phyloP scores from a whole-genome alignment of 2,797 vertebrate species.

The Gallinago nigripennis region DNA sequence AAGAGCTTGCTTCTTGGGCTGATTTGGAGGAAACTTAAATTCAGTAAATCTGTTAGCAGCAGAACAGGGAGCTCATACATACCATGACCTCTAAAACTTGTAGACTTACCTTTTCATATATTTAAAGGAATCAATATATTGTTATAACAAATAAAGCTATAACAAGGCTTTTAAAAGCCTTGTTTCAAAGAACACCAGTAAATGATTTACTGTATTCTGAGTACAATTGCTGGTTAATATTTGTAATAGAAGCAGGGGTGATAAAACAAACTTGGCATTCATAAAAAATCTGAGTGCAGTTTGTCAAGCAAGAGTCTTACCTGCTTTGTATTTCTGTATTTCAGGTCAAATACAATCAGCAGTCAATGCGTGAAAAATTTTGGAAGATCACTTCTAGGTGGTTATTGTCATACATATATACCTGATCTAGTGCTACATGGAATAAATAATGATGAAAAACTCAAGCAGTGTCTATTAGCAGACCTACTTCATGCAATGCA shows the following conservation, averaged over 20 bases:
- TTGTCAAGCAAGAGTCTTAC: neutral
- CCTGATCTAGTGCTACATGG: slow-evolving; percentile 88
- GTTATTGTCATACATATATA: slow-evolving; percentile 85
- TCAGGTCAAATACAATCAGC: slow-evolving; percentile 80
- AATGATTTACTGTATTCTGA: neutral
- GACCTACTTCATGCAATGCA: slow-evolving; percentile 84
- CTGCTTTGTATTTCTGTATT: slow-evolving; percentile 36
- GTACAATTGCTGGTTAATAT: neutral
- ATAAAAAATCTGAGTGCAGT: neutral
- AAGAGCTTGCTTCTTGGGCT: neutral
- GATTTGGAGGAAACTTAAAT: neutral
- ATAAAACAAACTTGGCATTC: neutral
- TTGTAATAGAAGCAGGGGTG: neutral
- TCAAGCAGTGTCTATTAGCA: slow-evolving; percentile 80
- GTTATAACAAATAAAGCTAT: neutral
- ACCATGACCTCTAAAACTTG: neutral
- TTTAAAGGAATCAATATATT: neutral
- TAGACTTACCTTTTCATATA: neutral
- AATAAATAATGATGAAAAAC: slow-evolving; percentile 80
- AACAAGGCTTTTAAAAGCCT: neutral
- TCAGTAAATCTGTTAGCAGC: neutral
- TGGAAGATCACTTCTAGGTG: slow-evolving; percentile 85
- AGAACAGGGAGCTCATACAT: neutral
- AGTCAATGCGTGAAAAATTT: slow-evolving; percentile 82
- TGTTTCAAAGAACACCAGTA: neutral